These are phyloP conservation scores for Philhelius pedissequus DNA, from an alignment of 2,888 invertebrate species.

Conservation along the genomic window DNA sequence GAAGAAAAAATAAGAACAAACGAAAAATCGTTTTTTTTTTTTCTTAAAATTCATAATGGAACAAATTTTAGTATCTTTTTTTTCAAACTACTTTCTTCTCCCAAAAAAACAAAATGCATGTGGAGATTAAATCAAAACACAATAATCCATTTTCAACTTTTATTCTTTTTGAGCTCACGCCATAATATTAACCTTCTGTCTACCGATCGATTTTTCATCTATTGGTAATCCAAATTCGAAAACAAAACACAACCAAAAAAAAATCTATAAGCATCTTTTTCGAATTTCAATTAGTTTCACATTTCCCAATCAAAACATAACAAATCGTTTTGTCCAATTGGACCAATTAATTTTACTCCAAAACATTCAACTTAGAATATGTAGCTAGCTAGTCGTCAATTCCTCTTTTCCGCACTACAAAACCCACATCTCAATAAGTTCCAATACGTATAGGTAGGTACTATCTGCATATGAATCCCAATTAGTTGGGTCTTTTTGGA, in stretches of 20 bases:
- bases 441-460: too few relatives aligned
- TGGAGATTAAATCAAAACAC: background rate
- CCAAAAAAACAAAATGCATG: background rate
- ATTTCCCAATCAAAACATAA: conserved; percentile 61
- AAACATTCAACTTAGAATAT: background rate
- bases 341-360: conserved; percentile 50
- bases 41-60: too few relatives aligned
- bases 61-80: background rate
- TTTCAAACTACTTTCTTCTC: background rate
- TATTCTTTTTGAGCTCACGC: background rate
- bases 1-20: too few relatives aligned
- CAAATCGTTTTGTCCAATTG: conserved; percentile 54
- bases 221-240: background rate
- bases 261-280: background rate
- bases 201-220: background rate
- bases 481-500: conserved; percentile 17
- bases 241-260: background rate
- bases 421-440: background rate
- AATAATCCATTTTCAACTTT: background rate
- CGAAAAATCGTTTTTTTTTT: too few relatives aligned
- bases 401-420: conserved; percentile 1
- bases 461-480: conserved; percentile 43
- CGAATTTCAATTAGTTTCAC: conserved; percentile 50
- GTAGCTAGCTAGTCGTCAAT: background rate
- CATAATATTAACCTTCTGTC: background rate